A percentile compares a stretch with the other conserved stretches of the same genome.
Conservation (phyloP, 2,113 vertebrate genomes). For the Calonectris borealis region DNA sequence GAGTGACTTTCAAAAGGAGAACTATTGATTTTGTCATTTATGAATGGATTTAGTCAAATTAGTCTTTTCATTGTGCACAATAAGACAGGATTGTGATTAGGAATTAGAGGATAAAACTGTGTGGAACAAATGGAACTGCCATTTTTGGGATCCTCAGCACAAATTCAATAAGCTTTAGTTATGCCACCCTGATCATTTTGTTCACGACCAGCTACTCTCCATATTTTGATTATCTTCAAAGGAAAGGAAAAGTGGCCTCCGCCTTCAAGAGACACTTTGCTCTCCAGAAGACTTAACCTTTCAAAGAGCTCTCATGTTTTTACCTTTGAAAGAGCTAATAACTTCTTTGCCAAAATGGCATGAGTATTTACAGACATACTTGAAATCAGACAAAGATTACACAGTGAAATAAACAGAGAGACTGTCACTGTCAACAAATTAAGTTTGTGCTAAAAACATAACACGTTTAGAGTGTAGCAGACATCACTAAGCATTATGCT, state of each 20-base stretch:
- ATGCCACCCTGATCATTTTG: slow-evolving; percentile 58
- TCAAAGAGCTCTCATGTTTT: slow-evolving; percentile 34
- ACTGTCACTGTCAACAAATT: slow-evolving; percentile 36
- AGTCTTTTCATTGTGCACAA: slow-evolving; percentile 47
- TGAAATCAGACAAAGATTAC: slow-evolving; percentile 62
- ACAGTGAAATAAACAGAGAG: slow-evolving; percentile 44
- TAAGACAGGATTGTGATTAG: slow-evolving; percentile 60
- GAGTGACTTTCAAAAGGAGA: slow-evolving; percentile 69
- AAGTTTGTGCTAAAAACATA: neutral
- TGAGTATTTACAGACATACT: slow-evolving; percentile 51
- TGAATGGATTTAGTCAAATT: slow-evolving; percentile 74
- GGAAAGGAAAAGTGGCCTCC: slow-evolving; percentile 32
- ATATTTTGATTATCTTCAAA: slow-evolving; percentile 66
- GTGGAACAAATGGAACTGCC: slow-evolving; percentile 42
- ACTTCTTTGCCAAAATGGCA: slow-evolving; percentile 48
- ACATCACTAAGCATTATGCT: neutral
- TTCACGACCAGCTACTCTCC: slow-evolving; percentile 40
- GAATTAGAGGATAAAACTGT: slow-evolving; percentile 62
- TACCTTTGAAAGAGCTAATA: slow-evolving; percentile 51
- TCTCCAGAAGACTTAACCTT: slow-evolving; percentile 59
- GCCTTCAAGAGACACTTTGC: slow-evolving; percentile 51
- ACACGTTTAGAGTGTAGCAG: slow-evolving; percentile 29
- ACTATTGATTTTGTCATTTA: slow-evolving; percentile 69
- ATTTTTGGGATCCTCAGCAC: slow-evolving; percentile 46
- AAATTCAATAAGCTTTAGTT: slow-evolving; percentile 67